Evolutionary conservation across 2,797 vertebrate genomes (phyloP).

Genomic region (Pagetopsis macropterus): DNA sequence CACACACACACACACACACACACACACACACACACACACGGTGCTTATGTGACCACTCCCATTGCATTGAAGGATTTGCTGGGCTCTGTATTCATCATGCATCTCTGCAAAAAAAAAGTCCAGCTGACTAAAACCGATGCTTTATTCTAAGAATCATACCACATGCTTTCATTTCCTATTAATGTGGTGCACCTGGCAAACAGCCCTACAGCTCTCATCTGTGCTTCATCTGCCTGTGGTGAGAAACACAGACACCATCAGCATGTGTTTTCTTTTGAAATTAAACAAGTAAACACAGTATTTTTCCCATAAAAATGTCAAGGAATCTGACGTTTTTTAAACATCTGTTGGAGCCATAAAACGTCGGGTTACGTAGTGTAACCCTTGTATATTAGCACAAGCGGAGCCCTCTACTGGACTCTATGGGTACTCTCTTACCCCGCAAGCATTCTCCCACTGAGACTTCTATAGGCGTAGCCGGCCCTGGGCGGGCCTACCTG

Average conservation of each 20-base stretch:
- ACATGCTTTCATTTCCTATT: conserved; percentile 44
- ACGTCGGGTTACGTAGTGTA: no score
- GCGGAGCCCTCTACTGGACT: no score
- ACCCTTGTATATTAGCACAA: no score
- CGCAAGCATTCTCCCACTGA: no score
- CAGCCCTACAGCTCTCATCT: conserved; percentile 14
- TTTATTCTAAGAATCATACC: conserved; percentile 25
- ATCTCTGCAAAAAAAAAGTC: not conserved
- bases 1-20: no score
- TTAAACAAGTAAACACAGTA: conserved; percentile 28
- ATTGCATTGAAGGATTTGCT: not conserved
- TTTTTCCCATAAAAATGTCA: not conserved
- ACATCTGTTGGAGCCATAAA: not conserved
- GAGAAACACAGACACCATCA: conserved; percentile 46
- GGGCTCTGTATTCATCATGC: conserved; percentile 10
- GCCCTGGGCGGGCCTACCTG: no score
- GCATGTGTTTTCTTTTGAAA: conserved; percentile 17
- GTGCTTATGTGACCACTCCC: no score
- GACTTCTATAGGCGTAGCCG: no score
- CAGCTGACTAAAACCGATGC: not conserved
- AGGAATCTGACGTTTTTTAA: not conserved
- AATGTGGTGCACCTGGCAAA: conserved; percentile 42
- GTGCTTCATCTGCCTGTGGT: conserved; percentile 34
- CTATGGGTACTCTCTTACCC: no score
- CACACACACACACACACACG: no score